Percentiles rank a stretch among this genome's conserved stretches.
These are phyloP conservation scores for Caenorhabditis panamensis DNA, from an alignment of 2,888 invertebrate genomes.

Conservation along the genomic window DNA sequence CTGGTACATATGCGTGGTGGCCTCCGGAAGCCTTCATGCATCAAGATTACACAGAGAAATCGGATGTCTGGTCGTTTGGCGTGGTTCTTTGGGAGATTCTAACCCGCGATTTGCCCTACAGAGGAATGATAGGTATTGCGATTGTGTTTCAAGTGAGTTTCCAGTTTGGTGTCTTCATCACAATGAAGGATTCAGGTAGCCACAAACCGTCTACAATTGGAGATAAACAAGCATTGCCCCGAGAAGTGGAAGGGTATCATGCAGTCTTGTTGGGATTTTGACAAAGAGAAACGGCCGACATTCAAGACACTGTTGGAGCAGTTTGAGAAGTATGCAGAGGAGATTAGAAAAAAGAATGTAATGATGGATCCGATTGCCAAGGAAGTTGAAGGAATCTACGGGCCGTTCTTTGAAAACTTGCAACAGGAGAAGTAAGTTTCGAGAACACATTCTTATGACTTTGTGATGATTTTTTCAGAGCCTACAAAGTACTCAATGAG, in stretches of 20 bases:
- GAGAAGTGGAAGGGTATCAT: background rate
- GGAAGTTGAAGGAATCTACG: no score
- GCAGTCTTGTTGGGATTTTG: background rate
- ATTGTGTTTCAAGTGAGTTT: constrained; percentile 88
- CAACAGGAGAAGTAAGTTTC: no score
- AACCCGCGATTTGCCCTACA: constrained; percentile 93
- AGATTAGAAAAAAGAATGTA: no score
- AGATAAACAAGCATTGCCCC: background rate
- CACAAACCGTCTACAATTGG: background rate
- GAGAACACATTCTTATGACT: no score
- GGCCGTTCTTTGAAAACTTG: no score
- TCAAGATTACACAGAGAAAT: constrained; percentile 91
- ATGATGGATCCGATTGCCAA: no score
- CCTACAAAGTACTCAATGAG: no score
- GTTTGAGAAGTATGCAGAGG: no score
- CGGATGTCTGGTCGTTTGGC: constrained; percentile 93
- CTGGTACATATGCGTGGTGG: constrained; percentile 90
- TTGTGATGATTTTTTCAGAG: no score
- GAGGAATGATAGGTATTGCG: constrained; percentile 94
- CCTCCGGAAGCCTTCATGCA: constrained; percentile 94
- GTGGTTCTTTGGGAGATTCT: constrained; percentile 97
- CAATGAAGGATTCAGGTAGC: no score
- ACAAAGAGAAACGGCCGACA: background rate
- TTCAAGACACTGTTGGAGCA: background rate
- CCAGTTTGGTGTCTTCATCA: no score